Base-by-base conservation (phyloP, 2,888 invertebrate genomes). In the Rotaria macrura region DNA sequence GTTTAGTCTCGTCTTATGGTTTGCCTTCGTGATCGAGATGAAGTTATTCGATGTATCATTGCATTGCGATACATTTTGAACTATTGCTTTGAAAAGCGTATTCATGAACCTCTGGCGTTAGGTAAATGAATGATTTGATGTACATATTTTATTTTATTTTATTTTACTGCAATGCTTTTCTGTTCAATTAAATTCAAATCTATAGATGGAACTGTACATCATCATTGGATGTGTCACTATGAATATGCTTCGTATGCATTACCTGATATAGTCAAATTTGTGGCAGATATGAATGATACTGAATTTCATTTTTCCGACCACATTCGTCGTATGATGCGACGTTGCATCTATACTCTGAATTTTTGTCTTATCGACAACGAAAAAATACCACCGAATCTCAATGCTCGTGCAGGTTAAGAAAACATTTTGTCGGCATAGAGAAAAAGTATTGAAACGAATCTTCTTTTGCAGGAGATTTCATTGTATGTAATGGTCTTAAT, bases 161-260 rank as follows among this genome's bases (percentile, higher is more conserved):
- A n/a, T n/a, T n/a, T n/a, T n/a, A n/a, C n/a, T n/a, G n/a, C n/a
- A n/a, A n/a, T n/a, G n/a, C n/a, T n/a, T n/a, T n/a, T 4, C 40
- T 40, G 7, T 40, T 3, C 3, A 6, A 40, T 20, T 40, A 0
- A 1, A 23, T 40, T 74, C 23, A 20, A 40, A 6, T 74, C 1
- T 43, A 25, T 79, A 79, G 79, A 79, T 14, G 79, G 79, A 25
- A 43, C 43, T 43, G 43, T 79, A n/a, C 79, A 79, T 79, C 79
- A 79, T 43, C 79, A 79, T 43, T 79, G 79, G 79, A 79, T 79
- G 79, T 79, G 43, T 43, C 79, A 79, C 43, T 79, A 38, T 79
- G 79, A 79, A 43, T 79, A 79, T 79, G 25, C 79, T n/a, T n/a
- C 43, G 23, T 79, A 79, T 43, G 14, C 43, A 43, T 79, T 79